Conservation (phyloP, 2,113 vertebrate species). For the Dendrocopos noguchii region DNA sequence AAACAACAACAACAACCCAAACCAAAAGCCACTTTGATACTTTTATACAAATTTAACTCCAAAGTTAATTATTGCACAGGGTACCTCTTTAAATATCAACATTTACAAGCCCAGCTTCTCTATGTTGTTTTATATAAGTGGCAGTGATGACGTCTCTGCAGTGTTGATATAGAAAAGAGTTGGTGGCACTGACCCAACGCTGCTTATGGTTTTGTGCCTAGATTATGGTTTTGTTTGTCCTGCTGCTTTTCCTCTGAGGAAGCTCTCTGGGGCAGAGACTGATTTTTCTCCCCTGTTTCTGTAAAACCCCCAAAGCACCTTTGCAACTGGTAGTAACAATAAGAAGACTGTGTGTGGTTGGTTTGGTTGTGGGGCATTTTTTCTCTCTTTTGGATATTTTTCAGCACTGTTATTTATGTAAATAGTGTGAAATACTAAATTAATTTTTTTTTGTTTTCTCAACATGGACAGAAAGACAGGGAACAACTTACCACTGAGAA, state of each 20-base stretch:
- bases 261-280: neutral
- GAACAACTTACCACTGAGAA: neutral
- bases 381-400: neutral
- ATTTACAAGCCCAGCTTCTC: neutral
- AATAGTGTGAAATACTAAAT: neutral
- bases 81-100: neutral
- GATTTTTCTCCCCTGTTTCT: neutral
- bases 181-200: neutral
- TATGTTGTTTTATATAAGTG: neutral
- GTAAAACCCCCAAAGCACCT: neutral
- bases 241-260: neutral
- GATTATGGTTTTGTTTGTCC: neutral
- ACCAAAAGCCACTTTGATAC: too few species aligned
- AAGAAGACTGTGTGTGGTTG: neutral
- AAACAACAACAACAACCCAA: too few species aligned
- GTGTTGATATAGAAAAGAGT: neutral
- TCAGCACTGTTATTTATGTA: neutral
- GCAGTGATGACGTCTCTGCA: neutral
- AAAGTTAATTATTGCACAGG: neutral
- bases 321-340: neutral
- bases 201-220: neutral
- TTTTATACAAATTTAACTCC: neutral
- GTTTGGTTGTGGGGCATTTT: neutral
- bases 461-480: neutral
- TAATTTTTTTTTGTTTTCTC: neutral